Evolutionary conservation across 2,888 invertebrate species (phyloP).

Genomic region (Erebia ligea): DNA sequence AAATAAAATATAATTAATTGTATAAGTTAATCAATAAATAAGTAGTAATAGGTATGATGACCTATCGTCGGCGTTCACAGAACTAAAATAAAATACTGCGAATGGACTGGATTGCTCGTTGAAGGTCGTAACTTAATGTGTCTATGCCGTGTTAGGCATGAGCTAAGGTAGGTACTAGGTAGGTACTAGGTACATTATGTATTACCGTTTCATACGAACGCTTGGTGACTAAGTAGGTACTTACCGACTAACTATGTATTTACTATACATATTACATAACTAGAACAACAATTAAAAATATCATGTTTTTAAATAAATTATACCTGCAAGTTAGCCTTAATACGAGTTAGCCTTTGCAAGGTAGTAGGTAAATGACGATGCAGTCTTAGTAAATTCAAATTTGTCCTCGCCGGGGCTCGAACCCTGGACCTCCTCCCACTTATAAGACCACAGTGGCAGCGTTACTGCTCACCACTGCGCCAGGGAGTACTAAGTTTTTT

Average conservation of each 20-base stretch:
- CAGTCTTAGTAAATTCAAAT: too few relatives aligned
- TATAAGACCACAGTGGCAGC: too few relatives aligned
- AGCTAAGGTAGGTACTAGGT: slow-evolving; percentile 12
- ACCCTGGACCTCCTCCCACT: too few relatives aligned
- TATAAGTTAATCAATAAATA: background rate
- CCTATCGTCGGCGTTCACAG: slow-evolving; percentile 5
- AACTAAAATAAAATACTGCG: slow-evolving; percentile 12
- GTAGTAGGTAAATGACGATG: too few relatives aligned
- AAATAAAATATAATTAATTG: background rate
- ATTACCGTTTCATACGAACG: slow-evolving; percentile 17
- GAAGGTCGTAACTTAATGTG: slow-evolving; percentile 35
- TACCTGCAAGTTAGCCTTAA: too few relatives aligned
- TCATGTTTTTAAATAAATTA: too few relatives aligned
- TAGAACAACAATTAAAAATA: too few relatives aligned
- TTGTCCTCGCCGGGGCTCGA: too few relatives aligned
- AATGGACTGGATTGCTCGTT: slow-evolving; percentile 5
- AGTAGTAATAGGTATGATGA: background rate
- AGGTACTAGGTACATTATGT: background rate
- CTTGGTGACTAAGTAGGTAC: slow-evolving; percentile 10
- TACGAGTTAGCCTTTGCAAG: too few relatives aligned
- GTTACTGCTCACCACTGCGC: background rate
- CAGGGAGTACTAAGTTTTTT: too few relatives aligned
- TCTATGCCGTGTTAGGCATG: slow-evolving; percentile 30
- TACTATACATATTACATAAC: too few relatives aligned
- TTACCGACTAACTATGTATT: background rate